Evolutionary conservation across 2,113 vertebrate genomes (phyloP).

Genomic region (Baryphthengus martii): DNA sequence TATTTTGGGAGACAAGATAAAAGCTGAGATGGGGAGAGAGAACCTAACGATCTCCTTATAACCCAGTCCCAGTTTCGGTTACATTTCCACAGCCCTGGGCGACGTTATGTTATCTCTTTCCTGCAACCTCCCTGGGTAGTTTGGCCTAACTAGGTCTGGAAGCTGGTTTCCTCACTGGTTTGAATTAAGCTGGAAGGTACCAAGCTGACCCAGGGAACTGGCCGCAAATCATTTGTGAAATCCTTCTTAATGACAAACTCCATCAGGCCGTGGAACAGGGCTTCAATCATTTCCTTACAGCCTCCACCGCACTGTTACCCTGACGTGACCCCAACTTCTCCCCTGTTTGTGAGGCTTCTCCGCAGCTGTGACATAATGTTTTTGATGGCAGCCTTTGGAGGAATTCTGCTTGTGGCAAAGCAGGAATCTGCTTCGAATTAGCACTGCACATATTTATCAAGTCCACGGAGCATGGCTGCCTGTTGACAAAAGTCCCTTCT

Average conservation of each 20-base stretch:
- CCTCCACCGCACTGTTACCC: constrained; percentile 67
- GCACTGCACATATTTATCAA: constrained; percentile 52
- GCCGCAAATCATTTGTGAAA: constrained; percentile 31
- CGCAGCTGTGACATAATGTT: constrained; percentile 62
- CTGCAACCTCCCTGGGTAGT: background rate
- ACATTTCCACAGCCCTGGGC: background rate
- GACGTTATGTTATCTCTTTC: background rate
- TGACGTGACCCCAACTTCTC: constrained; percentile 66
- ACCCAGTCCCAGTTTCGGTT: background rate
- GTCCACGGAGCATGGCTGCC: background rate
- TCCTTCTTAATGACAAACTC: constrained; percentile 44
- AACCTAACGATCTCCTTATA: background rate
- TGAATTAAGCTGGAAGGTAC: constrained; percentile 40
- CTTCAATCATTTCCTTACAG: constrained; percentile 45
- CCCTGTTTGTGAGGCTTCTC: background rate
- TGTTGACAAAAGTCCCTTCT: constrained; percentile 14
- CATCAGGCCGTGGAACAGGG: constrained; percentile 1
- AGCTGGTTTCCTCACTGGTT: constrained; percentile 26
- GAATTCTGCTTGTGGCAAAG: constrained; percentile 65
- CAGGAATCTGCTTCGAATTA: constrained; percentile 64
- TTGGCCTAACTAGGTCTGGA: background rate
- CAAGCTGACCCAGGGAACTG: background rate
- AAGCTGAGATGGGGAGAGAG: constrained; percentile 2
- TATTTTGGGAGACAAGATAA: constrained; percentile 51
- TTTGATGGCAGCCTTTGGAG: constrained; percentile 56